A percentile compares a stretch with the other conserved stretches of the same genome.
Evolutionary conservation across 1,140 invertebrate genomes (phyloP).

Genomic region (Ostrea edulis): DNA sequence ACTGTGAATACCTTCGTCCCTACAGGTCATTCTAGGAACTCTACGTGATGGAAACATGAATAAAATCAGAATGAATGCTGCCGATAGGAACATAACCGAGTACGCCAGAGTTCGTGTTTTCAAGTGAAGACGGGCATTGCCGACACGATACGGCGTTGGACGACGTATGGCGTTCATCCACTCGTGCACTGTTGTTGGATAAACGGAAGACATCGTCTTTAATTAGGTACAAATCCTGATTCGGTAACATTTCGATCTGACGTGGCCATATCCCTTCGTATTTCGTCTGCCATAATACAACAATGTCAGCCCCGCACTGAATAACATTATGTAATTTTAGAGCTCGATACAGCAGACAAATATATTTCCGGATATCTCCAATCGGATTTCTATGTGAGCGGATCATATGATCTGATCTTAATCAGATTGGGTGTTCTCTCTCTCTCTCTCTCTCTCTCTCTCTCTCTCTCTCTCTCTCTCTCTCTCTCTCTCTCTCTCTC

Average conservation of each 20-base stretch:
- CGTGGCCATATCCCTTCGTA: neutral
- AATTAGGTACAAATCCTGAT: neutral
- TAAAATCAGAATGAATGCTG: constrained; percentile 68
- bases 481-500: too few species aligned
- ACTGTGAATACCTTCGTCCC: constrained; percentile 1
- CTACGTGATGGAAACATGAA: constrained; percentile 61
- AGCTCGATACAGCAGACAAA: neutral
- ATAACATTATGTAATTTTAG: neutral
- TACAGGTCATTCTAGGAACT: neutral
- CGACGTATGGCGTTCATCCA: constrained; percentile 91
- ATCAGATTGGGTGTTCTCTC: too few species aligned
- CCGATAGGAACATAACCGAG: constrained; percentile 60
- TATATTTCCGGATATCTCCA: neutral
- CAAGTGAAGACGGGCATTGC: constrained; percentile 89
- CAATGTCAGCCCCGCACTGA: constrained; percentile 9
- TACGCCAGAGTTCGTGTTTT: constrained; percentile 78
- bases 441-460: too few species aligned
- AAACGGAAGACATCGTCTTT: constrained; percentile 5
- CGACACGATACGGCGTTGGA: constrained; percentile 91
- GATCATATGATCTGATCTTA: too few species aligned
- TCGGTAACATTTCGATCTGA: constrained; percentile 12
- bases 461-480: too few species aligned
- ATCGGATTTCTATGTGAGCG: too few species aligned
- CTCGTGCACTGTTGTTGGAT: constrained; percentile 82
- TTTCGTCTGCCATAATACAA: constrained; percentile 40